These are phyloP conservation scores for Zapornia atra DNA, from an alignment of 2,113 vertebrate genomes.

Conservation along the genomic window DNA sequence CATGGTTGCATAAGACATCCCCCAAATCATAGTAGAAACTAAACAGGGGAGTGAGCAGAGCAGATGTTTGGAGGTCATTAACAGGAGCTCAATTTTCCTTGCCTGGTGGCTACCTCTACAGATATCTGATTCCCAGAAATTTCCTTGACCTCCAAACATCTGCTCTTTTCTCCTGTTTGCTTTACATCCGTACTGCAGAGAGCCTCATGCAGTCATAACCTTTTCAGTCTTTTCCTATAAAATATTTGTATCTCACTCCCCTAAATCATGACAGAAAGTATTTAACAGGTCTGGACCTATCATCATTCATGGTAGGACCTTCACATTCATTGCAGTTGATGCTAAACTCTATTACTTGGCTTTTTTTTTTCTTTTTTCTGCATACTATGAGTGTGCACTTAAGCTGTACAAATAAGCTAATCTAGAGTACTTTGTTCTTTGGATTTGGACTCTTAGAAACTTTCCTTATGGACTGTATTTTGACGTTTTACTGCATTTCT, in stretches of 20 bases:
- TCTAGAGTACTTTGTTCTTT: neutral
- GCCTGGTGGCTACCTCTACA: slow-evolving; percentile 62
- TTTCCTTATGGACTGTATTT: neutral
- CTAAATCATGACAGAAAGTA: slow-evolving; percentile 35
- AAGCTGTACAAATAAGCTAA: neutral
- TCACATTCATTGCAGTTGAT: neutral
- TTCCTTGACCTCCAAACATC: slow-evolving; percentile 61
- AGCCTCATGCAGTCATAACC: slow-evolving; percentile 28
- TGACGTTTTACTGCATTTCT: neutral
- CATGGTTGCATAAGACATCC: slow-evolving; percentile 30
- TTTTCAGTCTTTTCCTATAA: slow-evolving; percentile 19
- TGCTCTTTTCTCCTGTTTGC: slow-evolving; percentile 35
- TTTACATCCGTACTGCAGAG: neutral
- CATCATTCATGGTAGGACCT: neutral
- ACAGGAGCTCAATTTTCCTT: slow-evolving; percentile 68
- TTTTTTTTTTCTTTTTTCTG: neutral
- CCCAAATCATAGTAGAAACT: slow-evolving; percentile 43
- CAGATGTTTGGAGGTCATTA: slow-evolving; percentile 69
- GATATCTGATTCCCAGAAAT: slow-evolving; percentile 61
- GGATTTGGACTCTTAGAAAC: neutral
- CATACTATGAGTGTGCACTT: neutral
- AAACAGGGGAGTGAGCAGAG: slow-evolving; percentile 36
- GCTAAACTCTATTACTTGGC: neutral
- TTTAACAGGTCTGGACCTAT: slow-evolving; percentile 11
- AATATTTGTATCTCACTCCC: slow-evolving; percentile 1